Evolutionary conservation across 2,113 vertebrate species (phyloP).

Genomic region (Uropsilus gracilis): DNA sequence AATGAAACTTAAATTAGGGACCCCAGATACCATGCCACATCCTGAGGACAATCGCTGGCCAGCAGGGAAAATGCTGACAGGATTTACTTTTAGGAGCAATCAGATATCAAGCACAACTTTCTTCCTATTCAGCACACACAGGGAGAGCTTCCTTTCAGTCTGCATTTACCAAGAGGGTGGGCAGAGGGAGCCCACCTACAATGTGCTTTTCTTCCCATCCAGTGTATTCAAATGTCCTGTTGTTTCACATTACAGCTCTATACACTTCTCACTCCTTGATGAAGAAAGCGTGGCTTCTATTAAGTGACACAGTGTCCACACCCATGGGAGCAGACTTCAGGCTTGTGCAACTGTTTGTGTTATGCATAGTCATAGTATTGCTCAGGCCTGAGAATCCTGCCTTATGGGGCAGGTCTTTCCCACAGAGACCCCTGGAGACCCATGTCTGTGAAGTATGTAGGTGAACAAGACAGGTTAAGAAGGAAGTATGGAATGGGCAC

Average conservation of each 20-base stretch:
- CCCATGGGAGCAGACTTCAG: neutral
- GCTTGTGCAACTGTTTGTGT: neutral
- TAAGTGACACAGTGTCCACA: neutral
- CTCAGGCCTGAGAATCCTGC: neutral
- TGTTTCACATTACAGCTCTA: neutral
- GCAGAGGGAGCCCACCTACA: fast-evolving
- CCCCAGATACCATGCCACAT: too few relatives aligned
- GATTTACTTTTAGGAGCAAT: neutral
- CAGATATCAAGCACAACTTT: neutral
- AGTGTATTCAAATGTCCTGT: neutral
- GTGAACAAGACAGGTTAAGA: neutral
- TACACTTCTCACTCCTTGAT: neutral
- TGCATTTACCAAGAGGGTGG: fast-evolving
- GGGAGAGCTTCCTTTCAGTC: neutral
- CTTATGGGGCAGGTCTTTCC: neutral
- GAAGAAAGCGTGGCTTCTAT: neutral
- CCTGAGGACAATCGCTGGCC: too few relatives aligned
- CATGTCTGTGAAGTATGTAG: neutral
- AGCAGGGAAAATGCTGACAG: neutral
- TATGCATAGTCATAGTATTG: neutral
- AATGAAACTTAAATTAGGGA: too few relatives aligned
- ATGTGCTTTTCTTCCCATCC: neutral
- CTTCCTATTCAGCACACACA: neutral
- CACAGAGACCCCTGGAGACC: neutral
- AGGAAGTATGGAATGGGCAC: neutral